Base-by-base conservation (phyloP, 2,113 vertebrate genomes). In the Delphinapterus leucas region DNA sequence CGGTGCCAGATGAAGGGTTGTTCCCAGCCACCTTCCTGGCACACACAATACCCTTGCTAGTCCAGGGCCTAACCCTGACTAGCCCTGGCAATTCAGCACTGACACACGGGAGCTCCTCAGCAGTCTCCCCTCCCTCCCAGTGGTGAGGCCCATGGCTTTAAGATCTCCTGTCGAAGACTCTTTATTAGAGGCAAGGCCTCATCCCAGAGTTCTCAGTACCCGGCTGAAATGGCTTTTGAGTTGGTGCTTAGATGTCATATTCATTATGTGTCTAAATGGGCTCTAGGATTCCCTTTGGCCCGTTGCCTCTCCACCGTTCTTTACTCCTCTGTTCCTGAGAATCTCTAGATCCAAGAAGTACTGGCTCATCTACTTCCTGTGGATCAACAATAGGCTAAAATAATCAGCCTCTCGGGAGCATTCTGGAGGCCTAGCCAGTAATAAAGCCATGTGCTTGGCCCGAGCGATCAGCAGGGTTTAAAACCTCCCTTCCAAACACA, bases 1-100 rank as follows among this genome's bases (percentile, higher is more conserved):
- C 4, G 4, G 67, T 82, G 71, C 68, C 82, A 92, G 85, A 41
- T 87, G 44, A 85, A 97, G 28, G 9, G 26, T 63, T 36, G 41
- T 88, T 93, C 80, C 85, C 61, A 26, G 79, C 92, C 47, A 93
- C 26, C 71, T 83, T 96, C 60, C 77, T 96, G 63, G 67, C 31
- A 84, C 53, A 23, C 2, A 33, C 14, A 10, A 1, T 41, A 14
- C 11, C 74, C 71, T 86, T 44, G 41, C 21, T 55, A 8, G 38
- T 38, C 1, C 13, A 33, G 25, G 9, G 36, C 73, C 92, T 80
- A 53, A 5, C 49, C 49, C 49, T 17, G 15, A 53, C 49, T 53
- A 53, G 15, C 49, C 49, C 15, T 53, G 49, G 44, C 79, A 93
- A 44, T 60, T 74, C 49, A 92, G 38, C 68, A 67, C 95, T 61